These are phyloP conservation scores for Gymnoscopelus braueri DNA, from an alignment of 2,797 vertebrate genomes.

Conservation along the genomic window DNA sequence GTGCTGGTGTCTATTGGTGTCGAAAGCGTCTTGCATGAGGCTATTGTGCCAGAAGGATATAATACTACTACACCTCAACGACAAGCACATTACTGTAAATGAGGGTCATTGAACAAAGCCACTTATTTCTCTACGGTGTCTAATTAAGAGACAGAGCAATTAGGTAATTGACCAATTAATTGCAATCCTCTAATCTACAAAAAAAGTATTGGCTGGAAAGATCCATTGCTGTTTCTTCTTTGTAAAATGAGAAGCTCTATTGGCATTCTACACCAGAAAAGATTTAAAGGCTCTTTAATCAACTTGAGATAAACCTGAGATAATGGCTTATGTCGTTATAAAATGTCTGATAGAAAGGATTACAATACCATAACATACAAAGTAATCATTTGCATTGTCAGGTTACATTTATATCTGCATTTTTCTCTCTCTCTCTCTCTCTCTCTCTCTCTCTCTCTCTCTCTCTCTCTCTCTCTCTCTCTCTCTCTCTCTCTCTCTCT, in stretches of 20 bases:
- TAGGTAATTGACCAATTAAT: constrained; percentile 82
- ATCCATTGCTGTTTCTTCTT: constrained; percentile 66
- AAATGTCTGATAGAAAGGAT: constrained; percentile 78
- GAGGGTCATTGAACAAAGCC: constrained; percentile 67
- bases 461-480: background rate
- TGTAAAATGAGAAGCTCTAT: constrained; percentile 76
- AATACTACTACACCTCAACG: constrained; percentile 32
- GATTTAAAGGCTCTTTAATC: constrained; percentile 81
- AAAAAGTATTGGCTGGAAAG: constrained; percentile 67
- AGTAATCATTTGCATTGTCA: constrained; percentile 56
- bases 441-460: constrained; percentile 17
- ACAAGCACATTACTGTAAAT: constrained; percentile 58
- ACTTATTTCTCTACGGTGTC: constrained; percentile 60
- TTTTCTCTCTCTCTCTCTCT: constrained; percentile 20
- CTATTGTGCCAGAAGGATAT: constrained; percentile 29
- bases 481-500: constrained; percentile 22
- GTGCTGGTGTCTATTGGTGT: background rate
- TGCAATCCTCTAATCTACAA: constrained; percentile 79
- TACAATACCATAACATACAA: constrained; percentile 75
- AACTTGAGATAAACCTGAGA: constrained; percentile 76
- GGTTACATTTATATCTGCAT: constrained; percentile 21
- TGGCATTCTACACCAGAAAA: constrained; percentile 69
- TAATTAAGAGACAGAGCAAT: constrained; percentile 81
- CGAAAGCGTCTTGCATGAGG: constrained; percentile 1
- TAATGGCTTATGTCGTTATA: constrained; percentile 74